Evolutionary conservation across 2,888 invertebrate species (phyloP).

Genomic region (Chymomyza fuscimana): DNA sequence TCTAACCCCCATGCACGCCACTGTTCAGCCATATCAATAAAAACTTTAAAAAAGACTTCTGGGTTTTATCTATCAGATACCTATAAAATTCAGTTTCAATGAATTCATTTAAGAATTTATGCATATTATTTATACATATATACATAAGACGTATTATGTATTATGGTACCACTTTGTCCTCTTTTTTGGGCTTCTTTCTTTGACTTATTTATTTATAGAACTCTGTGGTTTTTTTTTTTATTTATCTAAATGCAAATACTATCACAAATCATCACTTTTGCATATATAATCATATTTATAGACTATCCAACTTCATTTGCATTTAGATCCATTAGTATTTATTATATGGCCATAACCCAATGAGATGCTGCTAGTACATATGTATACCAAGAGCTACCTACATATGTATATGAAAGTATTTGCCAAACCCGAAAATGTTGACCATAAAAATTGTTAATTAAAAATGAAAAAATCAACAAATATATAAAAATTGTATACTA

Average conservation of each 20-base stretch:
- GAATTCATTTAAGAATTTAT: background rate
- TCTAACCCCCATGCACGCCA: no score
- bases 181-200: background rate
- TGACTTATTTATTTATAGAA: background rate
- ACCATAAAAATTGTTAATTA: conserved; percentile 29
- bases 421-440: conserved; percentile 32
- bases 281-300: background rate
- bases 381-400: conserved; percentile 8
- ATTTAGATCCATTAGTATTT: conserved; percentile 47
- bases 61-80: background rate
- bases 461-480: background rate
- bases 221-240: background rate
- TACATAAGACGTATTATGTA: background rate
- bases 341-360: conserved; percentile 42
- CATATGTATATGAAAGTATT: background rate
- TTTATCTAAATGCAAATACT: background rate
- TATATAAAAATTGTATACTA: background rate
- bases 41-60: conserved; percentile 1
- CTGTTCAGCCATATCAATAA: no score
- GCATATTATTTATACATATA: background rate
- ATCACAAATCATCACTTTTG: background rate
- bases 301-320: background rate
- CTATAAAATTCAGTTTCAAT: background rate
- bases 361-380: conserved; percentile 27
- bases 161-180: conserved; percentile 13